Evolutionary conservation across 2,888 invertebrate genomes (phyloP), one percentile per base, ranked within the genome.

Genomic region (Merodon equestris): DNA sequence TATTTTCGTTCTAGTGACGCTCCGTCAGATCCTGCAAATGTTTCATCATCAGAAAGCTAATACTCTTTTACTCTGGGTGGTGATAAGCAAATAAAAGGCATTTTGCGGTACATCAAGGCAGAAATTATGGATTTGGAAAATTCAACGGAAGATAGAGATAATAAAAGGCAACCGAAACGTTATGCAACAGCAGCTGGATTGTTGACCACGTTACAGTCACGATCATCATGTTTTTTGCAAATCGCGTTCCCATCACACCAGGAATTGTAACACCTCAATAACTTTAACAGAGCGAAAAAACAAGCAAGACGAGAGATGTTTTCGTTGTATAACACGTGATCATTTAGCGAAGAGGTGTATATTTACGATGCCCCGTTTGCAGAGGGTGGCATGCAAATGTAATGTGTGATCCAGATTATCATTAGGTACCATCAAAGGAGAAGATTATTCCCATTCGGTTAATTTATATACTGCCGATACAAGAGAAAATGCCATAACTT

Each of bases 1-100:
- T 54, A 18, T 27, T 57, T 56, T 42, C 48, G 56, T 15, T 9
- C 57, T n/a, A 56, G 57, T n/a, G n/a, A n/a, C n/a, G n/a, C n/a
- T n/a, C n/a, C n/a, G n/a, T n/a, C n/a, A n/a, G n/a, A n/a, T n/a
- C n/a, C n/a, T n/a, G n/a, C n/a, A n/a, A n/a, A n/a, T n/a, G n/a
- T n/a, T n/a, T n/a, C n/a, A n/a, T n/a, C 3, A 12, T 53, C 53
- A 13, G 54, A 4, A 4, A 54, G 40, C n/a, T 15, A 40, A 38
- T 12, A 2, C 18, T 18, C 54, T 18, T 9, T 40, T 4, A 10
- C 36, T 36, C 10, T 36, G 5, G 36, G 10, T 10, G 57, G 57
- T 27, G 45, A 34, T 7, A 44, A 44, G 14, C 57, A 40, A 18
- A 9, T 56, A 42, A 13, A 56, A 42, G 42, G 19, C 10, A 13